Conservation (phyloP, 2,888 invertebrate species). For the Chrysolina oricalcia region DNA sequence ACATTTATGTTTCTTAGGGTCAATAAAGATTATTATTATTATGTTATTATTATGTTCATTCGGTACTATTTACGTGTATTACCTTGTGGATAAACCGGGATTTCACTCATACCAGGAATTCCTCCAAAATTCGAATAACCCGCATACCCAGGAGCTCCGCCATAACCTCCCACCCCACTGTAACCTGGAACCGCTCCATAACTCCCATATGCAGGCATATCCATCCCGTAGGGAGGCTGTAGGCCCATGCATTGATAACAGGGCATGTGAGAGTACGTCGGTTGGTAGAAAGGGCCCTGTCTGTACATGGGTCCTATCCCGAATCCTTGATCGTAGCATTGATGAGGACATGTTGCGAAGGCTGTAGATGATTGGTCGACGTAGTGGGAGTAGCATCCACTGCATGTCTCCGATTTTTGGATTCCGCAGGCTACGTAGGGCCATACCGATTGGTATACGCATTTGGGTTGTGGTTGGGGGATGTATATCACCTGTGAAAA, state of each 20-base stretch:
- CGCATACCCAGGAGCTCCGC: constrained; percentile 9
- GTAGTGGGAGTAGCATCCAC: constrained; percentile 68
- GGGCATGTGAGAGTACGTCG: constrained; percentile 59
- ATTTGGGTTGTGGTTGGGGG: constrained; percentile 68
- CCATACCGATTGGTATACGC: constrained; percentile 66
- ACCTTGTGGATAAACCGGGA: constrained; percentile 7
- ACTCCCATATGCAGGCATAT: neutral
- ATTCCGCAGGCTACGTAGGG: constrained; percentile 68
- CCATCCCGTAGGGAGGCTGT: constrained; percentile 35
- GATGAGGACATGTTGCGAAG: constrained; percentile 56
- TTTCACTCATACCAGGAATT: constrained; percentile 10
- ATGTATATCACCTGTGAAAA: constrained; percentile 64
- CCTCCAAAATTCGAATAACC: constrained; percentile 28
- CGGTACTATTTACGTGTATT: neutral
- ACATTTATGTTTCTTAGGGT: too few species aligned
- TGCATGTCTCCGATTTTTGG: constrained; percentile 59
- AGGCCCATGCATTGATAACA: constrained; percentile 39
- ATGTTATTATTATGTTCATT: too few species aligned
- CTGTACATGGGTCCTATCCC: constrained; percentile 63
- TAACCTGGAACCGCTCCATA: constrained; percentile 8
- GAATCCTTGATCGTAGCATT: constrained; percentile 67
- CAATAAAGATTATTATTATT: too few species aligned
- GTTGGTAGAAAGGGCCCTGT: constrained; percentile 62
- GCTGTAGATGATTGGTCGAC: constrained; percentile 50
- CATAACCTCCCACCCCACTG: neutral